Conservation (phyloP, 2,113 vertebrate genomes). For the Catharus bicknelli region DNA sequence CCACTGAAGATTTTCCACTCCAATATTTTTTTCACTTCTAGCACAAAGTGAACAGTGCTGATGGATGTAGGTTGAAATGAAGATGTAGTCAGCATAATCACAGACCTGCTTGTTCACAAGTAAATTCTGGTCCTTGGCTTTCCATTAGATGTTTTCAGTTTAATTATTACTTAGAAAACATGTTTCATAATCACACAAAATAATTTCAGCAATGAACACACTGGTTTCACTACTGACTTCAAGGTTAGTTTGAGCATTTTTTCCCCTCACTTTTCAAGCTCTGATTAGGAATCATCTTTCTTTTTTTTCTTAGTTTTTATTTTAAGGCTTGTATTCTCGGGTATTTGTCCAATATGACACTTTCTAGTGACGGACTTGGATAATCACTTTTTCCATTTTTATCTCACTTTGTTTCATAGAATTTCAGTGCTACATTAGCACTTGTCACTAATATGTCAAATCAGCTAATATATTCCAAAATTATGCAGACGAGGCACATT, state of each 20-base stretch:
- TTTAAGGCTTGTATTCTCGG: background rate
- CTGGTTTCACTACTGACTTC: background rate
- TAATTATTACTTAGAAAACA: background rate
- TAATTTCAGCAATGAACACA: background rate
- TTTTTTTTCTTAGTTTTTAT: background rate
- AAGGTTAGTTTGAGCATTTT: background rate
- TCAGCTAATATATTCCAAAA: background rate
- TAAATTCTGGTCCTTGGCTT: background rate
- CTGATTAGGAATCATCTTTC: background rate
- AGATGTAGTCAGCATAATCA: background rate
- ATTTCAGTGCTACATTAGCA: background rate
- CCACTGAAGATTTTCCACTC: background rate
- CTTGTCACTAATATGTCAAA: background rate
- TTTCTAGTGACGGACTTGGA: background rate
- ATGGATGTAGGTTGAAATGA: background rate
- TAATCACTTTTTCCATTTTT: background rate
- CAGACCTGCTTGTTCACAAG: background rate
- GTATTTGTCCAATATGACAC: background rate
- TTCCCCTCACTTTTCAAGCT: background rate
- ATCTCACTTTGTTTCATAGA: background rate
- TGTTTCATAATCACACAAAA: background rate
- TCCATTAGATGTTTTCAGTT: background rate
- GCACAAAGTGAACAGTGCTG: background rate
- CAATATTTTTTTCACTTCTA: background rate
- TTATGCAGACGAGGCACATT: background rate